These are phyloP conservation scores for Lagopus muta DNA, from an alignment of 2,113 vertebrate genomes.

Conservation along the genomic window DNA sequence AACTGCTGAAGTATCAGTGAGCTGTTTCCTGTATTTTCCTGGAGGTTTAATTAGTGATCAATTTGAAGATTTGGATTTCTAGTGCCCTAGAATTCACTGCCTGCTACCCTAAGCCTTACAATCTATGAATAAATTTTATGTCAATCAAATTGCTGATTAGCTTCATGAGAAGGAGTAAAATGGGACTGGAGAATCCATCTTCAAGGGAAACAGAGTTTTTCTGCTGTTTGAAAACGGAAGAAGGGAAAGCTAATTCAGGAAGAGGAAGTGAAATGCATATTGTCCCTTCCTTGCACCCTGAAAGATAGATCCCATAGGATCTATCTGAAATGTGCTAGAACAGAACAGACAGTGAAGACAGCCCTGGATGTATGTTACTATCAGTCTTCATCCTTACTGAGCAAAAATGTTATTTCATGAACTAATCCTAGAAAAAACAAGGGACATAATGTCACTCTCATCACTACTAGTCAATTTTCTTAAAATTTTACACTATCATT, in stretches of 20 bases:
- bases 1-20: not conserved
- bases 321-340: not conserved
- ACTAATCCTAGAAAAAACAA: not conserved
- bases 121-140: not conserved
- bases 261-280: not conserved
- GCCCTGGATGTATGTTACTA: not conserved
- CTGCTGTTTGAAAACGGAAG: not conserved
- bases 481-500: not conserved
- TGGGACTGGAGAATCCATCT: rapidly evolving
- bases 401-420: not conserved
- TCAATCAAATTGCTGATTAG: not conserved
- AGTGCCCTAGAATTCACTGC: not conserved
- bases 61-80: not conserved
- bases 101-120: not conserved
- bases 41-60: not conserved
- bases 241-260: not conserved
- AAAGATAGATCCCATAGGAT: not conserved
- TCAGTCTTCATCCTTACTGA: not conserved
- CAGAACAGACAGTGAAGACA: not conserved
- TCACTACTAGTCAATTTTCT: not conserved
- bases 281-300: rapidly evolving
- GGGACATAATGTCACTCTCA: not conserved
- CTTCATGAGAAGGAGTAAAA: not conserved
- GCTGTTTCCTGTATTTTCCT: not conserved
- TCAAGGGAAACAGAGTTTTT: not conserved